A percentile compares a stretch with the other conserved stretches of the same genome.
Conservation (phyloP, 1,140 invertebrate species). For the Drosophila ogumai region DNA sequence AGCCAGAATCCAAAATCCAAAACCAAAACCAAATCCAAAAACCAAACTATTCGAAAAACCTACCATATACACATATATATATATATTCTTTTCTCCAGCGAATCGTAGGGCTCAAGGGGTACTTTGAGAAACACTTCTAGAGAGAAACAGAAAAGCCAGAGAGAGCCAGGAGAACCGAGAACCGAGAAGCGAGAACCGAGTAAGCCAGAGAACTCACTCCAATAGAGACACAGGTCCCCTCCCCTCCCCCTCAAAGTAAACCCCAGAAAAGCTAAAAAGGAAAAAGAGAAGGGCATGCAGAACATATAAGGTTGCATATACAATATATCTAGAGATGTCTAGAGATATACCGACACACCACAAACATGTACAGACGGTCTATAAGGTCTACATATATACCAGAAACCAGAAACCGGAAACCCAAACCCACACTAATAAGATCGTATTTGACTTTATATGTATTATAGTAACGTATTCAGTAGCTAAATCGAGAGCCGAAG, state of each 20-base stretch:
- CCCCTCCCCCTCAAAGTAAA: background rate
- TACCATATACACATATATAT: constrained; percentile 1
- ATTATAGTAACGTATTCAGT: constrained; percentile 79
- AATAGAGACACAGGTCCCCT: constrained; percentile 12
- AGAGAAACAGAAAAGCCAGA: constrained; percentile 22
- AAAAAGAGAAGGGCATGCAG: constrained; percentile 20
- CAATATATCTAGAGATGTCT: constrained; percentile 43
- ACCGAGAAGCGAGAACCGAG: constrained; percentile 3
- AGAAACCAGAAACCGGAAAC: constrained; percentile 22
- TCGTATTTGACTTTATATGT: constrained; percentile 81
- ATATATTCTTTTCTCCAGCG: constrained; percentile 57
- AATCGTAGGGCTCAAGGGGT: constrained; percentile 57
- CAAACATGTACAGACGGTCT: constrained; percentile 60
- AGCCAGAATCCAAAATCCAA: constrained; percentile 5
- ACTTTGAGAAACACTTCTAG: constrained; percentile 48
- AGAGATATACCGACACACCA: constrained; percentile 23
- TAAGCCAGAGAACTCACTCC: constrained; percentile 14
- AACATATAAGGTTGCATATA: constrained; percentile 38
- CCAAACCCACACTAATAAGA: constrained; percentile 55
- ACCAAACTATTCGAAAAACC: constrained; percentile 7
- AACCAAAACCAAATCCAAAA: background rate
- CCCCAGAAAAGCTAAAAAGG: constrained; percentile 21
- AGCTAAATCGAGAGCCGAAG: constrained; percentile 75
- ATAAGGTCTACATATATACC: constrained; percentile 38
- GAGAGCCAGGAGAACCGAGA: background rate